These are phyloP conservation scores for Synanceia verrucosa DNA, from an alignment of 2,797 vertebrate species.

Conservation along the genomic window DNA sequence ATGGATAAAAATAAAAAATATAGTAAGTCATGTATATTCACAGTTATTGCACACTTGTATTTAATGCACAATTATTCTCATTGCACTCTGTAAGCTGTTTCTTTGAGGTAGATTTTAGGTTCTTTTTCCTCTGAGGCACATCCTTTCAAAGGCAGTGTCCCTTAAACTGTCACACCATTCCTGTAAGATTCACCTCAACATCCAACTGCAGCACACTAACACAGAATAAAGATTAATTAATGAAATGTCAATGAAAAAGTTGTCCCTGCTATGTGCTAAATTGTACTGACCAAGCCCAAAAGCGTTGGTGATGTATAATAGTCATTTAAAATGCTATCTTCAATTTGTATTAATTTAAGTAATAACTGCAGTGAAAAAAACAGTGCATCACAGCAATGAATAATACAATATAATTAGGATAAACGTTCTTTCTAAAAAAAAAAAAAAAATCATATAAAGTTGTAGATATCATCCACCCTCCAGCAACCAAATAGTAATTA, in stretches of 20 bases:
- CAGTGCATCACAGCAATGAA: background rate
- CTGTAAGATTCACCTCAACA: background rate
- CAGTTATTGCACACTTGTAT: no score
- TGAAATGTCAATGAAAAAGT: background rate
- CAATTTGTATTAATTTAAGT: background rate
- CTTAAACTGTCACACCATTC: background rate
- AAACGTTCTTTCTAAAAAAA: conserved; percentile 16
- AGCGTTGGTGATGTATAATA: background rate
- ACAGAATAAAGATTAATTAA: background rate
- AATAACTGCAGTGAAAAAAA: no score
- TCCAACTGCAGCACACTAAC: background rate
- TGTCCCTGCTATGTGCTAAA: background rate
- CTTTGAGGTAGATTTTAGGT: no score
- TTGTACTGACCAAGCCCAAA: background rate
- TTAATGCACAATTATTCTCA: no score
- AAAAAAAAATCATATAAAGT: background rate
- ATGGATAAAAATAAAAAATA: no score
- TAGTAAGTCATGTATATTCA: no score
- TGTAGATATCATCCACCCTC: conserved; percentile 9
- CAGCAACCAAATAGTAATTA: conserved; percentile 18
- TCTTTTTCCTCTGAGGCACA: background rate
- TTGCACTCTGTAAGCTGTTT: no score
- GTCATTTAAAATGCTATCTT: background rate
- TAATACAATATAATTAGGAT: background rate
- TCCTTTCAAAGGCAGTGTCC: background rate